Evolutionary conservation across 2,797 vertebrate genomes (phyloP), one percentile per base, ranked within the genome.

Genomic region (Oreochromis grahami): DNA sequence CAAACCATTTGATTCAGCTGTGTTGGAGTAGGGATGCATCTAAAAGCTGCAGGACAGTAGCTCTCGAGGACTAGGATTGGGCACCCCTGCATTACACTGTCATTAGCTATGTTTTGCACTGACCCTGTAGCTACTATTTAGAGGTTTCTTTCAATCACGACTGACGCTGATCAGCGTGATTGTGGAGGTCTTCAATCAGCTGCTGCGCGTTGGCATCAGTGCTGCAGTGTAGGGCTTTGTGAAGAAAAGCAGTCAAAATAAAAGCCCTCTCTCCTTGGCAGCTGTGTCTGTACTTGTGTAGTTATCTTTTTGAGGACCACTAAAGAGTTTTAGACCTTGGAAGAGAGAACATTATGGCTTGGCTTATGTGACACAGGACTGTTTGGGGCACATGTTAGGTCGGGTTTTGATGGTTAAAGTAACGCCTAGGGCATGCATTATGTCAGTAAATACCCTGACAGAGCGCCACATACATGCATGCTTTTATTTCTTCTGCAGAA

Each of bases 1-100:
- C n/a, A n/a, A n/a, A n/a, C n/a, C n/a, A n/a, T n/a, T n/a, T n/a
- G n/a, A n/a, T n/a, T n/a, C n/a, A n/a, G n/a, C n/a, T n/a, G n/a
- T n/a, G n/a, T n/a, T n/a, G n/a, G n/a, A n/a, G n/a, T n/a, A n/a
- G n/a, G n/a, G n/a, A n/a, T n/a, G n/a, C n/a, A n/a, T n/a, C n/a
- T n/a, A n/a, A n/a, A n/a, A n/a, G n/a, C n/a, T n/a, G n/a, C n/a
- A n/a, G n/a, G n/a, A n/a, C n/a, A n/a, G n/a, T n/a, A n/a, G n/a
- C n/a, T n/a, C n/a, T n/a, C n/a, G n/a, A n/a, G n/a, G n/a, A n/a
- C n/a, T n/a, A n/a, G n/a, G n/a, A n/a, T n/a, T n/a, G n/a, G n/a
- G n/a, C n/a, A n/a, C n/a, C n/a, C n/a, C n/a, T n/a, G n/a, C 81
- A 81, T 92, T 88, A 91, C 93, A 83, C 84, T 79, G 85, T 84